These are phyloP conservation scores for Halcyon senegalensis DNA, from an alignment of 2,113 vertebrate genomes.

Conservation along the genomic window DNA sequence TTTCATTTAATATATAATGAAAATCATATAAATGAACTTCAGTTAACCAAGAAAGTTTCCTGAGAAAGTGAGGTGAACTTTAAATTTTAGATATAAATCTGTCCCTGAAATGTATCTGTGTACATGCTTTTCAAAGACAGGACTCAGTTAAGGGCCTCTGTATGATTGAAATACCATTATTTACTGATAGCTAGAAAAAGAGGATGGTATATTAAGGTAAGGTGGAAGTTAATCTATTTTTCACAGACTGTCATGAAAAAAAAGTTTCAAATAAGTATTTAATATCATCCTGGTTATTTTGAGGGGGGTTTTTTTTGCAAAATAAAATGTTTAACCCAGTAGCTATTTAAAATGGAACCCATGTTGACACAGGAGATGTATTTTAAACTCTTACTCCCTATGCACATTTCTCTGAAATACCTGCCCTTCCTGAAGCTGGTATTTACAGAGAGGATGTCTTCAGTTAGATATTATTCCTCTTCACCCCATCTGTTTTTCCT, in stretches of 20 bases:
- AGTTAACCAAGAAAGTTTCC: not conserved
- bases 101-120: not conserved
- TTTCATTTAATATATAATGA: not conserved
- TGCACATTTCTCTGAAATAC: not conserved
- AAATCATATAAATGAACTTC: not conserved
- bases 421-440: not conserved
- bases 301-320: not conserved
- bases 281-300: not conserved
- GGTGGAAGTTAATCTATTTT: not conserved
- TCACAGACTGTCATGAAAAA: not conserved
- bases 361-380: not conserved
- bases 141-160: not conserved
- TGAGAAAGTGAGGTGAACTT: not conserved
- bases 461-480: not conserved
- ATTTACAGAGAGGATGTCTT: not conserved
- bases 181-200: not conserved
- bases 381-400: not conserved
- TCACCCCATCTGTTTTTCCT: not conserved
- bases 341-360: not conserved
- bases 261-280: not conserved
- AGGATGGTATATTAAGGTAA: not conserved
- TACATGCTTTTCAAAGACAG: rapidly evolving
- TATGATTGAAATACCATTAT: not conserved
- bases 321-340: not conserved
- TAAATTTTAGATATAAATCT: not conserved